These are phyloP conservation scores for Neofelis nebulosa DNA, from an alignment of 2,113 vertebrate species.

Conservation along the genomic window DNA sequence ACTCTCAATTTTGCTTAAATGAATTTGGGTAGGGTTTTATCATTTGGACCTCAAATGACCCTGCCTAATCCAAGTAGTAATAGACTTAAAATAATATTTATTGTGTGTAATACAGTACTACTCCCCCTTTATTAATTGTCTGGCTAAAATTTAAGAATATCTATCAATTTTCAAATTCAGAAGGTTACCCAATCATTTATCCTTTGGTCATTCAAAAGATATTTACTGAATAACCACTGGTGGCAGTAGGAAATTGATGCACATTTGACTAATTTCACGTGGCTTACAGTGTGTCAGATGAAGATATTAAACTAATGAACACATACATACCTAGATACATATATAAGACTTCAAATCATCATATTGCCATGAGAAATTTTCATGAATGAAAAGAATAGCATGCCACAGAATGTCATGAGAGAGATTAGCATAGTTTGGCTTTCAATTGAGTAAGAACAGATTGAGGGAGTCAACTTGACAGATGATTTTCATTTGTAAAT, in stretches of 20 bases:
- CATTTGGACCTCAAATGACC: background rate
- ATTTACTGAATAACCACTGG: background rate
- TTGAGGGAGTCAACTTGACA: background rate
- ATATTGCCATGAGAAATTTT: background rate
- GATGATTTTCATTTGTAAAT: constrained; percentile 21
- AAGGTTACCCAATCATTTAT: background rate
- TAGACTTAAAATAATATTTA: background rate
- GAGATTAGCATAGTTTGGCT: background rate
- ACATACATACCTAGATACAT: background rate
- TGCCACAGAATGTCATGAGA: background rate
- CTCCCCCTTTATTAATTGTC: background rate
- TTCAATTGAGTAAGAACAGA: background rate
- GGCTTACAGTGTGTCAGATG: background rate
- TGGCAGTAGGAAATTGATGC: background rate
- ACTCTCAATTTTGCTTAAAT: constrained; percentile 12
- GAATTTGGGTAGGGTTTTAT: background rate
- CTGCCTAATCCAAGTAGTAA: background rate
- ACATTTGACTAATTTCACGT: background rate
- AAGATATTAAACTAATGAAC: background rate
- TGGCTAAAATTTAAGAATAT: background rate
- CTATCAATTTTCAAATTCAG: background rate
- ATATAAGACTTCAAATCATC: background rate
- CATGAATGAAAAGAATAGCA: background rate
- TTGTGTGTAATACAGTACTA: background rate
- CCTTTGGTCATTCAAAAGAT: background rate